phyloP scores from a whole-genome alignment of 2,888 invertebrate genomes.

The Dascillus cervinus region DNA sequence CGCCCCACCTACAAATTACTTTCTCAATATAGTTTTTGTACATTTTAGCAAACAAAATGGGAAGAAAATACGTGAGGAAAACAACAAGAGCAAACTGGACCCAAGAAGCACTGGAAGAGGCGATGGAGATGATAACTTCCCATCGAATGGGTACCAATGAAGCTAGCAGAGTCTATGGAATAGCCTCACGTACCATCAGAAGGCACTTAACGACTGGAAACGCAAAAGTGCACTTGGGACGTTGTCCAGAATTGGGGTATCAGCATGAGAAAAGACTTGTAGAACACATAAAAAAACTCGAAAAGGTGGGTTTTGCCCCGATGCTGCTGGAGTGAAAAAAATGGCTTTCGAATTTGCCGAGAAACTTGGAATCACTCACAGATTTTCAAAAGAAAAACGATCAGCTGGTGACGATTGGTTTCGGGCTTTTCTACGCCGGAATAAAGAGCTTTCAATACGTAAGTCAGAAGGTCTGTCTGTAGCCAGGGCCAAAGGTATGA shows the following conservation, averaged over 20 bases:
- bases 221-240: background rate
- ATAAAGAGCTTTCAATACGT: conserved; percentile 21
- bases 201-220: conserved; percentile 1
- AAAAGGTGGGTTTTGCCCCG: too few species aligned
- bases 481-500: conserved; percentile 22
- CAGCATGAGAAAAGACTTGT: conserved; percentile 15
- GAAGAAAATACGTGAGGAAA: too few species aligned
- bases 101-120: too few species aligned
- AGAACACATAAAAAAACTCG: conserved; percentile 18
- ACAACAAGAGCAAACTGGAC: too few species aligned
- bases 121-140: too few species aligned
- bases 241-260: too few species aligned
- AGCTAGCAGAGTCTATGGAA: background rate
- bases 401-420: conserved; percentile 24
- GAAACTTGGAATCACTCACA: conserved; percentile 1
- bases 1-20: too few species aligned
- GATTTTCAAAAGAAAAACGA: conserved; percentile 16
- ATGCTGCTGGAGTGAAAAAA: too few species aligned
- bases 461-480: conserved; percentile 27
- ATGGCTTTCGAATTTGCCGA: conserved; percentile 4
- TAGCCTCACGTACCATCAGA: conserved; percentile 2
- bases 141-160: background rate
- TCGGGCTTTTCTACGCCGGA: too few species aligned
- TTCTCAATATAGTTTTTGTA: too few species aligned
- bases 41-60: too few species aligned